Evolutionary conservation across 2,113 vertebrate species (phyloP), one percentile per base, ranked within the genome.

Genomic region (Notarius lentiginosus): DNA sequence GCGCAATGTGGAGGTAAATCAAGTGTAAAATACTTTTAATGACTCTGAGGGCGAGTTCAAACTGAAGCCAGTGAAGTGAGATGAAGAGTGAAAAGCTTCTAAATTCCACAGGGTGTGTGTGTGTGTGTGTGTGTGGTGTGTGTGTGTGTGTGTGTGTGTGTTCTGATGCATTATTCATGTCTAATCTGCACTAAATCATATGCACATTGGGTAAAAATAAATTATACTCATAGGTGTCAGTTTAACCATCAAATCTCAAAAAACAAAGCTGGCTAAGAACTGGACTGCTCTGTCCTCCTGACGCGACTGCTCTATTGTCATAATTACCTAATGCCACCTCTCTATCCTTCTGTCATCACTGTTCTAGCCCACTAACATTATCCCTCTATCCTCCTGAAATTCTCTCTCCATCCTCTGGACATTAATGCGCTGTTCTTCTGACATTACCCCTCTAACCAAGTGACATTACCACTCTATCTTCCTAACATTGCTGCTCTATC

Each of bases 141-240:
- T 58, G 51, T 58, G 30, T n/a, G 68, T 34, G n/a, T 41, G 84
- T 9, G 55, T 41, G 41, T 17, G 51, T n/a, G 10, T 4, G 60
- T 56, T 73, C 17, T 65, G 70, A 86, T 75, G 70, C 34, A 60
- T 84, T 77, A 89, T 83, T 79, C 77, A 68, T 20, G 56, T 41
- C 24, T 82, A 47, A 58, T 87, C 79, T 34, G 53, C 30, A 20
- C 63, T 85, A 77, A 89, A 92, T 86, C 75, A 65, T 30, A 86
- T 66, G 82, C 75, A 87, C 86, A 87, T 81, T 87, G 84, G 58
- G 73, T 63, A 18, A 47, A 88, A 20, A 76, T n/a, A 58, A 85
- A 85, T 68, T 68, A 87, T 87, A 84, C 87, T 89, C 88, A 89
- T 10, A 34, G 66, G 55, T 86, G n/a, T 51, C 47, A 0, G 49